These are phyloP conservation scores for Sarcophaga rosellei DNA, from an alignment of 2,888 invertebrate genomes.

Conservation along the genomic window DNA sequence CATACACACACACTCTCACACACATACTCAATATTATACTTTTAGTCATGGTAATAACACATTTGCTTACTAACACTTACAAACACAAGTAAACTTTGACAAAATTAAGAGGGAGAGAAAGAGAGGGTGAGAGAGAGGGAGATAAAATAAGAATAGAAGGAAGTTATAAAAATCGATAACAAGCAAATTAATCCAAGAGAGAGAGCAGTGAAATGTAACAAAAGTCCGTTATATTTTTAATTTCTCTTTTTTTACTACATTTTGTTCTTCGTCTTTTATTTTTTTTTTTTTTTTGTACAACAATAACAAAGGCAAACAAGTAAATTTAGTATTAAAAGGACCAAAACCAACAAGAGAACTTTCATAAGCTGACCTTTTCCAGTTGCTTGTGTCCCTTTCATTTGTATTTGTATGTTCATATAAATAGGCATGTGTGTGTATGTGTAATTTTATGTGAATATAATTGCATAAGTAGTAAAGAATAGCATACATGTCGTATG, in stretches of 20 bases:
- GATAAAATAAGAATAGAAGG: neutral
- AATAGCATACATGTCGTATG: constrained; percentile 9
- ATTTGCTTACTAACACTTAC: neutral
- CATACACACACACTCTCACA: constrained; percentile 13
- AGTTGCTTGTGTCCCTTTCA: neutral
- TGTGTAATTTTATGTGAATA: constrained; percentile 21
- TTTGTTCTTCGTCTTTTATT: neutral
- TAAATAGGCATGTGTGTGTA: neutral
- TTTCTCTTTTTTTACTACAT: constrained; percentile 16
- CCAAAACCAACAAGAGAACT: neutral
- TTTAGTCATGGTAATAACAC: neutral
- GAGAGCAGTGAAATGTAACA: constrained; percentile 35
- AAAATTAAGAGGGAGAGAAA: no score
- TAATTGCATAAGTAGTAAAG: constrained; percentile 55
- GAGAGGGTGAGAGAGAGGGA: no score
- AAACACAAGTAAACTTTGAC: neutral
- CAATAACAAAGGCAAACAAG: neutral
- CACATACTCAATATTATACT: neutral
- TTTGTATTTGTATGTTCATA: neutral
- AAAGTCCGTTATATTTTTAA: constrained; percentile 43
- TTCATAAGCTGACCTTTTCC: neutral
- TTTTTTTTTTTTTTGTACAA: neutral
- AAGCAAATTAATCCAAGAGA: constrained; percentile 56
- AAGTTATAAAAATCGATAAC: constrained; percentile 60
- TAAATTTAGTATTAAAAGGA: constrained; percentile 16